Base-by-base conservation (phyloP, 2,797 vertebrate genomes). In the Halcyon smyrnensis region DNA sequence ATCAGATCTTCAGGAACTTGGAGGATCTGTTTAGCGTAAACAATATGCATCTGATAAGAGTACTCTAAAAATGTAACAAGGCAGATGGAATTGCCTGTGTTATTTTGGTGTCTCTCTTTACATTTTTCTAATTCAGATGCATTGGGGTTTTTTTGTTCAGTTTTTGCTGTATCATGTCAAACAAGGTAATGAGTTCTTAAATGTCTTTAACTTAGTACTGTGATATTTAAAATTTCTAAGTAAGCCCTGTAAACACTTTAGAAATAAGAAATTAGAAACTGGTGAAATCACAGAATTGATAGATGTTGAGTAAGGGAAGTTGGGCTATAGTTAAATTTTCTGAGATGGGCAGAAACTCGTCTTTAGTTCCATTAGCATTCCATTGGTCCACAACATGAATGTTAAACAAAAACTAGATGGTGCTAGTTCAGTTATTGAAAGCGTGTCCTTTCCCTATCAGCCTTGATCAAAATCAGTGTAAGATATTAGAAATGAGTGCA, bases 11-110 rank as follows among this genome's bases (percentile, higher is more conserved):
- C 83, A 91, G 88, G 25, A 77, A 95, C 69, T 80, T 8, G 43
- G 82, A 81, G 67, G 75, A 24, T 86, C 87, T 97, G 78, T 87
- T 84, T 91, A 69, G 54, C 53, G 74, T 93, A 93, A 96, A 89
- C 82, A 95, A 62, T 70, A 50, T 68, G 17, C 79, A 82, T 93
- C 84, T 25, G 12, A 80, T 86, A 39, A 4, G 80, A 89, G 64
- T 92, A 16, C 69, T 87, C 73, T 36, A 62, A 85, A 90, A 87
- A 87, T 54, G 62, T 77, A 91, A 64, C 70, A 24, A 93, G 87
- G 86, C 88, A 87, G 81, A 86, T 91, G 71, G 84, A 97, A 84
- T 90, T 90, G 74, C 41, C 74, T 65, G 3, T 62, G 45, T 71
- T 93, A 39, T 32, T 83, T 77, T 1, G 1, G 21, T 80, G 45